Evolutionary conservation across 1,140 invertebrate genomes (phyloP).

Genomic region (Araneus ventricosus): DNA sequence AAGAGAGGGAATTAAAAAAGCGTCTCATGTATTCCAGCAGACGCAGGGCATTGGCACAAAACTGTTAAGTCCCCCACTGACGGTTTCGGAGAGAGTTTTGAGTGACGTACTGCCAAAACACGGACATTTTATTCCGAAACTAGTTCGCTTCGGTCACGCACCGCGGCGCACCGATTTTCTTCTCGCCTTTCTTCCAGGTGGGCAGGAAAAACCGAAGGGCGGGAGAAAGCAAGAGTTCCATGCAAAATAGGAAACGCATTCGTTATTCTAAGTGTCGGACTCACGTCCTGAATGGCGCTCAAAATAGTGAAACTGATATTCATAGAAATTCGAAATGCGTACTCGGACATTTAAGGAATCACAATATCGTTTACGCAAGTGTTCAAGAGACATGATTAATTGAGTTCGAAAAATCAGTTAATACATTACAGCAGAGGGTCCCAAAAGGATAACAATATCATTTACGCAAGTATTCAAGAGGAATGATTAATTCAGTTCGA

Average conservation of each 20-base stretch:
- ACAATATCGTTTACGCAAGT: too few relatives aligned
- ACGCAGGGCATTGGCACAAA: constrained; percentile 55
- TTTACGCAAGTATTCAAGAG: too few relatives aligned
- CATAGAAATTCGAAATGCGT: too few relatives aligned
- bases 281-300: too few relatives aligned
- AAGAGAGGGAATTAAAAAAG: not conserved
- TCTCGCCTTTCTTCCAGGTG: not conserved
- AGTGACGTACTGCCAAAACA: constrained; percentile 24
- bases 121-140: constrained; percentile 68
- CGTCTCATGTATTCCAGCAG: constrained; percentile 20
- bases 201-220: not conserved
- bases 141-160: constrained; percentile 66
- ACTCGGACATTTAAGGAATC: too few relatives aligned
- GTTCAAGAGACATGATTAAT: too few relatives aligned
- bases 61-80: constrained; percentile 9
- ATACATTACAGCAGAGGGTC: too few relatives aligned
- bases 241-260: not conserved
- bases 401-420: too few relatives aligned
- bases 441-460: too few relatives aligned
- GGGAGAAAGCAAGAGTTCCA: not conserved
- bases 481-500: too few relatives aligned
- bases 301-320: too few relatives aligned
- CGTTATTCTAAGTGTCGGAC: too few relatives aligned
- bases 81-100: constrained; percentile 58
- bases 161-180: not conserved